Percentiles rank a stretch among this genome's conserved stretches.
Conservation (phyloP, 2,888 invertebrate genomes). For the Andrena praecox region DNA sequence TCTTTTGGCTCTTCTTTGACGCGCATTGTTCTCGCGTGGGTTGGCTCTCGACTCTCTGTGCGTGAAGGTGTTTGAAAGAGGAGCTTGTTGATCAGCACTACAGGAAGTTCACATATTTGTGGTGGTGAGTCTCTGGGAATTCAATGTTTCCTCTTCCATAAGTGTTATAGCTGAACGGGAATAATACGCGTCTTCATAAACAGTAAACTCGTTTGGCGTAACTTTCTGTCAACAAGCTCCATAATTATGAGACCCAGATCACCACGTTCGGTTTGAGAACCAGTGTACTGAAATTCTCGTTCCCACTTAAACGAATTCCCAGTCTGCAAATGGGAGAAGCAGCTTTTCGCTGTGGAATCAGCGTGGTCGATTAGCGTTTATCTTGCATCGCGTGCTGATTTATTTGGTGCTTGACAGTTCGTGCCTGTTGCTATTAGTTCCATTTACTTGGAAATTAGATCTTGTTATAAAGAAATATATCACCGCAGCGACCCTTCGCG, state of each 20-base stretch:
- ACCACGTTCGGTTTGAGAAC: background rate
- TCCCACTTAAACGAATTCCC: background rate
- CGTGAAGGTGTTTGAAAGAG: background rate
- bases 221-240: too few species aligned
- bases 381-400: conserved; percentile 32
- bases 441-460: conserved; percentile 7
- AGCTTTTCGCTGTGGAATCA: background rate
- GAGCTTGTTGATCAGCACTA: background rate
- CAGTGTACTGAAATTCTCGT: background rate
- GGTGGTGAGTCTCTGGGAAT: background rate
- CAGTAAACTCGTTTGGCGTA: too few species aligned
- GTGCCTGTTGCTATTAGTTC: conserved; percentile 30
- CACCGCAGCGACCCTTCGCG: background rate
- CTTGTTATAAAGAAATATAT: background rate
- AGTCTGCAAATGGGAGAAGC: conserved; percentile 6
- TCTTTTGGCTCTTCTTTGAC: background rate
- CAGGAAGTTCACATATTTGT: background rate
- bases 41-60: background rate
- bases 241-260: too few species aligned
- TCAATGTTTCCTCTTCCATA: background rate
- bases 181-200: background rate
- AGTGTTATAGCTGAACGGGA: background rate
- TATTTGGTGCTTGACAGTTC: conserved; percentile 21
- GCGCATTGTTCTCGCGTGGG: background rate
- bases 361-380: conserved; percentile 3